phyloP scores from a whole-genome alignment of 2,113 vertebrate species.

The Agelaius tricolor region DNA sequence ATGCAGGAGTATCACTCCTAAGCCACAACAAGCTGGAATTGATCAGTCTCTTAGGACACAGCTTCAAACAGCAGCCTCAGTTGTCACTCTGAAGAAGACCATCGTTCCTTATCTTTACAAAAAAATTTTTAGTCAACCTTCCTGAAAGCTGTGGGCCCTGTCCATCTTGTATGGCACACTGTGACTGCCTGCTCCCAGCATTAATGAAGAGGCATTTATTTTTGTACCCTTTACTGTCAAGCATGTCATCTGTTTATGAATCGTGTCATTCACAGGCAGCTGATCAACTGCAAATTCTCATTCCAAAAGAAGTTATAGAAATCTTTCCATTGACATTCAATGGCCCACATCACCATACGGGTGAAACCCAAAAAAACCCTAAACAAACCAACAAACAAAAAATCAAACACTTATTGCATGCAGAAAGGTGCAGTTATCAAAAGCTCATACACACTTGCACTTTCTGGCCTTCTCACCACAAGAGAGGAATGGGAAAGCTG shows the following conservation, averaged over 20 bases:
- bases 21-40: background rate
- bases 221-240: background rate
- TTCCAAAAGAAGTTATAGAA: background rate
- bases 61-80: background rate
- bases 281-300: background rate
- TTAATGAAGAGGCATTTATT: background rate
- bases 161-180: background rate
- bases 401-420: background rate
- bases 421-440: background rate
- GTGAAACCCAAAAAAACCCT: background rate
- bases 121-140: background rate
- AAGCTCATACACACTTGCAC: background rate
- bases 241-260: rapidly evolving
- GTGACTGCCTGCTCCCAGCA: background rate
- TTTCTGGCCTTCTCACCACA: background rate
- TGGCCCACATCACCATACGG: rapidly evolving
- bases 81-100: background rate
- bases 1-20: background rate
- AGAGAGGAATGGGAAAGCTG: background rate
- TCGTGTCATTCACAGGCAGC: background rate
- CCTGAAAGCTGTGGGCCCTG: background rate
- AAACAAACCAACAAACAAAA: background rate
- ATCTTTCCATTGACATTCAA: background rate
- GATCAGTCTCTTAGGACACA: background rate
- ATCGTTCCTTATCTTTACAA: rapidly evolving